A percentile compares a stretch with the other conserved stretches of the same genome.
Conservation (phyloP, 2,797 vertebrate genomes). For the Scomberomorus guttatus region DNA sequence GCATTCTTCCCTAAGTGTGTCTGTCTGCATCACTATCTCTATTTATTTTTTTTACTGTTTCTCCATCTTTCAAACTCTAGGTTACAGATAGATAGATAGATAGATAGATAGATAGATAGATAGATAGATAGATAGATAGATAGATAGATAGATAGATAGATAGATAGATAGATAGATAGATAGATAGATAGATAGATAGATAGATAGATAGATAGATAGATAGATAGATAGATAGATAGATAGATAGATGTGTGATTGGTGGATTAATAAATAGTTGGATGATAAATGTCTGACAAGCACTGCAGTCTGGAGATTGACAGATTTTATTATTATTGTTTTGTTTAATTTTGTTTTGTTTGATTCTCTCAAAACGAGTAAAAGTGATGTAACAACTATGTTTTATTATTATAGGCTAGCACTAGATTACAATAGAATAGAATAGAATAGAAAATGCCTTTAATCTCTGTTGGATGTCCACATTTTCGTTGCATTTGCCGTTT, state of each 20-base stretch:
- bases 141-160: conserved; percentile 24
- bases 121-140: conserved; percentile 27
- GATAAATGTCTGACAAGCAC: too few species aligned
- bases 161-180: conserved; percentile 5
- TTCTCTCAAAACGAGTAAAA: background rate
- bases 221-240: conserved; percentile 14
- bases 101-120: conserved; percentile 19
- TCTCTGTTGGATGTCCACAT: background rate
- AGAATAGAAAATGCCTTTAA: background rate
- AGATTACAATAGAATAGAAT: background rate
- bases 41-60: background rate
- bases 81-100: conserved; percentile 1
- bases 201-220: conserved; percentile 18
- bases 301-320: background rate
- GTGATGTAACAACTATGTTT: background rate
- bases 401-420: background rate
- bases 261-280: too few species aligned
- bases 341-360: background rate
- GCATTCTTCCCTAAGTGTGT: background rate
- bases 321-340: background rate
- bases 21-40: background rate
- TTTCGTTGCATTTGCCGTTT: background rate
- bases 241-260: too few species aligned
- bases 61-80: background rate
- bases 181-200: background rate